Base-by-base conservation (phyloP, 2,888 invertebrate genomes). In the Resseliella maxima region DNA sequence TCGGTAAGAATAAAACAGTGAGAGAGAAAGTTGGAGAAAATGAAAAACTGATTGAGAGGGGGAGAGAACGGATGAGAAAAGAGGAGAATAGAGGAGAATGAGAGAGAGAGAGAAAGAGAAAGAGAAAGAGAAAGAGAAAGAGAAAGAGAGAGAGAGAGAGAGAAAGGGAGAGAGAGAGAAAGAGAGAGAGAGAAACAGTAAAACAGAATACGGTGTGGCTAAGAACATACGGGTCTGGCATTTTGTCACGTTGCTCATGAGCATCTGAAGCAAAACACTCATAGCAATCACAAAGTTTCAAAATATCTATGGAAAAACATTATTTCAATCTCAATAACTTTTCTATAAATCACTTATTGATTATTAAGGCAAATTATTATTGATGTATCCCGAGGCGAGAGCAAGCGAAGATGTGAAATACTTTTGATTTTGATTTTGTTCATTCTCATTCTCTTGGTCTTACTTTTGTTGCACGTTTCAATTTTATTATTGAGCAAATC, bases 291-390 rank as follows among this genome's bases (percentile, higher is more conserved):
- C 72, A 72, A 72, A 72, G 2, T 31, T 72, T 72, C 15, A 0
- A 72, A 31, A 72, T 31, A 72, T 31, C 72, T n/a, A 31, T 72
- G 31, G 72, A 72, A 72, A 72, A 72, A 72, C 72, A 72, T 72
- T 72, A 72, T 72, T 72, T 72, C 72, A 72, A 72, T 72, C 72
- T 72, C 72, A 72, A 72, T 72, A 72, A 72, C 72, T 72, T 72
- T 72, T 83, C 83, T 38, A 83, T 83, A 83, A 83, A 83, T 83
- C 83, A 83, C 38, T 83, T 83, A 83, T 83, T 83, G 83, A 83
- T 83, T 83, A 83, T 38, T 83, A 83, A n/a, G 36, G 83, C 83
- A 83, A 83, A 83, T 83, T 83, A 83, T 83, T 83, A 83, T 83
- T 83, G 72, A 72, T 72, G 72, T 72, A 72, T 35, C 72, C 72